phyloP scores from a whole-genome alignment of 2,888 invertebrate genomes.

The Epistrophella euchroma region DNA sequence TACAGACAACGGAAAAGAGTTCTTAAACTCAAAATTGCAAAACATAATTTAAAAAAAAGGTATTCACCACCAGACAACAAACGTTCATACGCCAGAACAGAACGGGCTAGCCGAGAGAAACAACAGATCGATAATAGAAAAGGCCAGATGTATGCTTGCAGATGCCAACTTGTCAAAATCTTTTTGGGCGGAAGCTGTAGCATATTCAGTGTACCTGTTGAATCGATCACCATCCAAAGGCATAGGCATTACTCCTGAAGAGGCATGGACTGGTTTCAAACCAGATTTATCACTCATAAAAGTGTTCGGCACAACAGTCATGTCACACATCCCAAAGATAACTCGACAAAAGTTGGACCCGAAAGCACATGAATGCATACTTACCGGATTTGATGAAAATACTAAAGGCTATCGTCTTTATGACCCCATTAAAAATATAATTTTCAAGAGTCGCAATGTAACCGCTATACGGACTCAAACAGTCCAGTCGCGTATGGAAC shows the following conservation, averaged over 20 bases:
- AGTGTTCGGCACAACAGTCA: conserved; percentile 52
- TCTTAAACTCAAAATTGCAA: neutral
- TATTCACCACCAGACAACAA: too few relatives aligned
- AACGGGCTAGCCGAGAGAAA: conserved; percentile 60
- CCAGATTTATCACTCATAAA: conserved; percentile 55
- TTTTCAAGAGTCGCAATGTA: too few relatives aligned
- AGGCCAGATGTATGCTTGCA: conserved; percentile 74
- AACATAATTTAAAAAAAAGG: neutral
- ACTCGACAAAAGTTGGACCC: neutral
- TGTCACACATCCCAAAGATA: conserved; percentile 19
- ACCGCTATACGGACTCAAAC: too few relatives aligned
- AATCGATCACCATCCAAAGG: conserved; percentile 48
- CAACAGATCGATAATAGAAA: conserved; percentile 76
- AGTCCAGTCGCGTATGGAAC: too few relatives aligned
- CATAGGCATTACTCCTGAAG: conserved; percentile 53
- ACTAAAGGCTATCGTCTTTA: too few relatives aligned
- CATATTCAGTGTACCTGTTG: conserved; percentile 75
- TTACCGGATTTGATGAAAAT: conserved; percentile 3
- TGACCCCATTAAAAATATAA: too few relatives aligned
- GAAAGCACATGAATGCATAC: conserved; percentile 10
- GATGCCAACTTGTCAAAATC: conserved; percentile 52
- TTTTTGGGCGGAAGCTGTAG: conserved; percentile 75
- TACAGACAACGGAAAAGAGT: conserved; percentile 23
- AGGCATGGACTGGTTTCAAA: conserved; percentile 56
- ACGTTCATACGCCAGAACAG: conserved; percentile 31